A percentile compares a stretch with the other conserved stretches of the same genome.
Conservation (phyloP, 2,113 vertebrate genomes). For the Macroglossus sobrinus region DNA sequence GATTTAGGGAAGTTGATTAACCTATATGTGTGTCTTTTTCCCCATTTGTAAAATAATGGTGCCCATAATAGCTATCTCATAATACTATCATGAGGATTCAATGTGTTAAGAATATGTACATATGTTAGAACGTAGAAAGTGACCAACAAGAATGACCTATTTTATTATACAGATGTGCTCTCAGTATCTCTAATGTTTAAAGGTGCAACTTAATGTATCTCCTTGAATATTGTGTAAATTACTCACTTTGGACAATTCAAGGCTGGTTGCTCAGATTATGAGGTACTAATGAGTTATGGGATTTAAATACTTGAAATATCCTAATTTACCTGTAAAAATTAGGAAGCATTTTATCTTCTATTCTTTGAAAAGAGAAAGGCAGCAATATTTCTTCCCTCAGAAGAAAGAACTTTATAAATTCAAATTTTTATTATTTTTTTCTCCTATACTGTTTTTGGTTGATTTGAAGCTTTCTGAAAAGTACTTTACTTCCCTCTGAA, state of each 20-base stretch:
- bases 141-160: background rate
- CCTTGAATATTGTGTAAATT: background rate
- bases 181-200: background rate
- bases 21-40: background rate
- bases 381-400: background rate
- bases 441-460: background rate
- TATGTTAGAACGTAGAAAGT: background rate
- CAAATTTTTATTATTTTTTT: background rate
- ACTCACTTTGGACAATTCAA: background rate
- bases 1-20: background rate
- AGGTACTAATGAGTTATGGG: background rate
- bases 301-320: background rate
- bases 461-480: slow-evolving; percentile 5
- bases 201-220: background rate
- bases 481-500: background rate
- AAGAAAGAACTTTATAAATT: background rate
- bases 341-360: background rate
- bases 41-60: background rate
- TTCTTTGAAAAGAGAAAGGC: background rate
- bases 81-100: background rate
- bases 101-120: background rate
- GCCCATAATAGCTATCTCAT: background rate
- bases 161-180: background rate
- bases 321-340: background rate
- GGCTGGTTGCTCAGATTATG: background rate